phyloP scores from a whole-genome alignment of 2,797 vertebrate genomes.

The Hybognathus amarus region DNA sequence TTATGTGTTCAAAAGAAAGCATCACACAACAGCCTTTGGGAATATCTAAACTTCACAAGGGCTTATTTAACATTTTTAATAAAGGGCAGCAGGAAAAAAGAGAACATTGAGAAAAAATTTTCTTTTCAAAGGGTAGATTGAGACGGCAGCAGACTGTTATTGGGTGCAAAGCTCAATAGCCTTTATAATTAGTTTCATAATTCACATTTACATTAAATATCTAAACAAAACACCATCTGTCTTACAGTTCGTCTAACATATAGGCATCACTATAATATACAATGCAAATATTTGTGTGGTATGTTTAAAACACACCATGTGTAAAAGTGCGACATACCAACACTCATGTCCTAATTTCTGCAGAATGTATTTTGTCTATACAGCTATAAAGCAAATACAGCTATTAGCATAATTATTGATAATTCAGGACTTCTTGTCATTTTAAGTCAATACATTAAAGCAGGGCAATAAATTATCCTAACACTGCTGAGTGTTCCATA shows the following conservation, averaged over 20 bases:
- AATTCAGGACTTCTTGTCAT: slow-evolving; percentile 43
- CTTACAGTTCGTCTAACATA: not conserved
- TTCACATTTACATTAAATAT: not conserved
- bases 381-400: no score
- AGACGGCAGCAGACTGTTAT: not conserved
- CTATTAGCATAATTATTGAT: slow-evolving; percentile 51
- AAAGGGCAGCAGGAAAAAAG: not conserved
- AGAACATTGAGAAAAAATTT: not conserved
- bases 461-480: slow-evolving; percentile 47
- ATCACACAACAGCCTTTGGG: not conserved
- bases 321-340: not conserved
- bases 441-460: slow-evolving; percentile 49
- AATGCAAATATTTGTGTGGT: not conserved
- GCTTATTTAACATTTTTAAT: not conserved
- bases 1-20: slow-evolving; percentile 31
- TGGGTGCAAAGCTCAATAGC: not conserved
- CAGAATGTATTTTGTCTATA: slow-evolving; percentile 22
- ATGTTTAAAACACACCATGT: not conserved
- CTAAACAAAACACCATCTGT: not conserved
- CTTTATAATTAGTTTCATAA: slow-evolving; percentile 7
- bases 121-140: slow-evolving; percentile 18
- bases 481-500: slow-evolving; percentile 35
- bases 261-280: not conserved
- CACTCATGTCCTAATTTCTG: not conserved
- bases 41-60: slow-evolving; percentile 11